phyloP scores from a whole-genome alignment of 2,113 vertebrate genomes.

The Puntigrus tetrazona region DNA sequence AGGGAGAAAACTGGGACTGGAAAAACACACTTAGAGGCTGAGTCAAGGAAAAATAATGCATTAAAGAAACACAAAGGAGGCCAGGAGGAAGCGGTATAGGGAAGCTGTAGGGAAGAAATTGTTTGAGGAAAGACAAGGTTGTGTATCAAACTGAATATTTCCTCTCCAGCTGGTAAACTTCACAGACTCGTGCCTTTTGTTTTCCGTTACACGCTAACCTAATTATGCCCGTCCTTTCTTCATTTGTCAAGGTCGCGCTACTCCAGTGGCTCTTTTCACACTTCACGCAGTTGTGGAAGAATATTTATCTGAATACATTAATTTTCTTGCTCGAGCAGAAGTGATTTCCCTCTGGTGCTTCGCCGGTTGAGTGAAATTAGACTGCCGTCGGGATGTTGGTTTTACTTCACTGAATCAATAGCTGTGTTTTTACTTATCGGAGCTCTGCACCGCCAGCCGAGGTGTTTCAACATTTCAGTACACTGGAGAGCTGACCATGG shows the following conservation, averaged over 20 bases:
- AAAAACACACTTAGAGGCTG: background rate
- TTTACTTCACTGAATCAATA: constrained; percentile 35
- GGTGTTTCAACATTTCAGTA: constrained; percentile 42
- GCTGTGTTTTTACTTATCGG: constrained; percentile 41
- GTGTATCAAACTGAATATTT: constrained; percentile 2
- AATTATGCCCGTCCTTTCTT: constrained; percentile 58
- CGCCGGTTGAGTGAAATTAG: constrained; percentile 1
- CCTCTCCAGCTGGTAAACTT: constrained; percentile 18
- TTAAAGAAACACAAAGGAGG: background rate
- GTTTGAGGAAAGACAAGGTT: background rate
- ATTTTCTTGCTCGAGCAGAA: background rate
- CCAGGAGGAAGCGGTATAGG: background rate
- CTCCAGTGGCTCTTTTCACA: constrained; percentile 26
- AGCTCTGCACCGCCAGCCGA: background rate
- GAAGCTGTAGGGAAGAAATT: background rate
- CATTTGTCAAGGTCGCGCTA: constrained; percentile 10
- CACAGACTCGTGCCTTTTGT: constrained; percentile 32
- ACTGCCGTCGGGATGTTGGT: constrained; percentile 18
- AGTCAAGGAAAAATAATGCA: background rate
- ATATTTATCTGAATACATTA: constrained; percentile 33
- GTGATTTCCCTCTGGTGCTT: constrained; percentile 25
- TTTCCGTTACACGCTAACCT: constrained; percentile 59
- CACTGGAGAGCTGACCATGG: constrained; percentile 34
- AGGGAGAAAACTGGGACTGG: background rate
- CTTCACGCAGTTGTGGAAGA: constrained; percentile 18